phyloP scores from a whole-genome alignment of 2,113 vertebrate species.

The Variabilichromis moorii region DNA sequence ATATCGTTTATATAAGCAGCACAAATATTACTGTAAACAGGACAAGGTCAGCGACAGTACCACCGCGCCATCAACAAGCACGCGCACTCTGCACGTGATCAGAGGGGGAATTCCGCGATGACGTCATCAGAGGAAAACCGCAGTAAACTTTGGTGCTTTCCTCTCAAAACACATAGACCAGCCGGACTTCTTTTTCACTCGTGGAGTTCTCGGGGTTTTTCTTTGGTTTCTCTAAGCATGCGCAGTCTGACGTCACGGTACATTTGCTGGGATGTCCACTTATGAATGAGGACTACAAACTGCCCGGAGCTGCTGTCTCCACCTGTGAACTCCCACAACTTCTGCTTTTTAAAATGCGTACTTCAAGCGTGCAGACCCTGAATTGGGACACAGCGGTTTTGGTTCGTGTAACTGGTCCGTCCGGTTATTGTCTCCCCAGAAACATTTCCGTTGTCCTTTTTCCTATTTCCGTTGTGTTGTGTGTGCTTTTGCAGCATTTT shows the following conservation, averaged over 20 bases:
- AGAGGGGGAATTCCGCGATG: rapidly evolving
- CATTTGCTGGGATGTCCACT: rapidly evolving
- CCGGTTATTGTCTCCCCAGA: no score
- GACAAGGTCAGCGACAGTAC: neutral
- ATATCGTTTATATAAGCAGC: rapidly evolving
- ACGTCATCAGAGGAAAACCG: neutral
- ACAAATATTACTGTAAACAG: neutral
- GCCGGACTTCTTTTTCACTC: rapidly evolving
- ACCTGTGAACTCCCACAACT: neutral
- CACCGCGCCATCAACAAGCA: neutral
- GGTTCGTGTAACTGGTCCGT: no score
- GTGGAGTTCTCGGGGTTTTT: no score
- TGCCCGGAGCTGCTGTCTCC: neutral
- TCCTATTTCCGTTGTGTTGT: no score
- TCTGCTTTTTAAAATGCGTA: neutral
- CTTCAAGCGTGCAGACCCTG: no score
- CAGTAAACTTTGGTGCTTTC: neutral
- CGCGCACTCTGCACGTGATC: neutral
- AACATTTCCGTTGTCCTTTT: no score
- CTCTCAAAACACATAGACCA: neutral
- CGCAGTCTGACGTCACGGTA: neutral
- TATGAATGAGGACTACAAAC: neutral
- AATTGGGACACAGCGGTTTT: no score
- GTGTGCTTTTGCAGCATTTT: no score
- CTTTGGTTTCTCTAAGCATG: no score